phyloP scores from a whole-genome alignment of 1,140 invertebrate species.

The Brachionus plicatilis region DNA sequence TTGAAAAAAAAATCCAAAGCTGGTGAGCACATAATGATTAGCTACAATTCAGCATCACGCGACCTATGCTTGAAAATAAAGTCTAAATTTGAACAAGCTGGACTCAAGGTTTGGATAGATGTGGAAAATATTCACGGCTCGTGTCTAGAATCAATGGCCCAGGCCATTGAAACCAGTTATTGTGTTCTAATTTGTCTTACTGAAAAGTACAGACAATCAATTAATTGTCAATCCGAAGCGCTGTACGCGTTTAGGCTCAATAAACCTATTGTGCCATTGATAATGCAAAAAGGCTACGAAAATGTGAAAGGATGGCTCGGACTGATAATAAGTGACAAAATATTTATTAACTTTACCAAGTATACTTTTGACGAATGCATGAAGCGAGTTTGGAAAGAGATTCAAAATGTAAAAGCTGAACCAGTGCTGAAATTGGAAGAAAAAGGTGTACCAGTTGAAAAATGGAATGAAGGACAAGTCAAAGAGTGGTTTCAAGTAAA shows the following conservation, averaged over 20 bases:
- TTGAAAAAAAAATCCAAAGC: not conserved
- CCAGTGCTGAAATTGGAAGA: not conserved
- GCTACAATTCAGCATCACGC: slow-evolving; percentile 1
- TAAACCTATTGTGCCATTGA: slow-evolving; percentile 48
- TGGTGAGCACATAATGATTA: slow-evolving; percentile 21
- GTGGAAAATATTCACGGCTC: slow-evolving; percentile 43
- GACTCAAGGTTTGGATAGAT: slow-evolving; percentile 43
- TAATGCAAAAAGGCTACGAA: slow-evolving; percentile 47
- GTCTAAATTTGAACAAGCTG: not conserved
- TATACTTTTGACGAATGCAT: not conserved
- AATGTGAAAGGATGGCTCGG: slow-evolving; percentile 51
- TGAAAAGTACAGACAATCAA: slow-evolving; percentile 52
- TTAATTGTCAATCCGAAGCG: slow-evolving; percentile 50
- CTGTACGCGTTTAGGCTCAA: slow-evolving; percentile 49
- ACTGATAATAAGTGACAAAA: slow-evolving; percentile 47
- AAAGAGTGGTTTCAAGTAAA: slow-evolving; percentile 33
- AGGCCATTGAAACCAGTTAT: slow-evolving; percentile 51
- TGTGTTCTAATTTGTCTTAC: slow-evolving; percentile 52
- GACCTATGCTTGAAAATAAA: slow-evolving; percentile 12
- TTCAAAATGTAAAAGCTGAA: not conserved
- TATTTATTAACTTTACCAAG: slow-evolving; percentile 46
- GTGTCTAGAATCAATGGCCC: slow-evolving; percentile 53
- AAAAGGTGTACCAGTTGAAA: not conserved
- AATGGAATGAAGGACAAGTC: not conserved
- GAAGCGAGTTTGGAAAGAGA: not conserved